These are phyloP conservation scores for Trichosurus vulpecula DNA, from an alignment of 2,797 vertebrate genomes.

Conservation along the genomic window DNA sequence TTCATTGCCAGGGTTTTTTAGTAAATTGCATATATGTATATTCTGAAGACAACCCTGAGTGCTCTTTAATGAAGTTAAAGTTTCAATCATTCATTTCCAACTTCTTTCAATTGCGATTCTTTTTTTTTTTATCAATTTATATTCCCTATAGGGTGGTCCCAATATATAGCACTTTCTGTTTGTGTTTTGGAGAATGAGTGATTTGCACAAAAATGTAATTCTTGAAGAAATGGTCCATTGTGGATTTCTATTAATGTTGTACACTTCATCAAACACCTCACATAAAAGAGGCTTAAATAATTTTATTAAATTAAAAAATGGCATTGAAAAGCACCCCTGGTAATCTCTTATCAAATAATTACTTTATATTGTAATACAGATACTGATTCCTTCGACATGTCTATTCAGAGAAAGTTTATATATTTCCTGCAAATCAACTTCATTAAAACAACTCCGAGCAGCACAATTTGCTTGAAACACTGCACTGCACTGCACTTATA, in stretches of 20 bases:
- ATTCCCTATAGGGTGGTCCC: background rate
- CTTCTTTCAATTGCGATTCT: constrained; percentile 5
- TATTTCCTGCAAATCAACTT: constrained; percentile 75
- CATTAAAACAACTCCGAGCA: constrained; percentile 70
- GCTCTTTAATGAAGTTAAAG: constrained; percentile 44
- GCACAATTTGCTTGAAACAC: constrained; percentile 65
- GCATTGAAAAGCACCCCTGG: constrained; percentile 76
- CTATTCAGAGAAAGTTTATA: constrained; percentile 55
- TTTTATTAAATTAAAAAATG: constrained; percentile 82
- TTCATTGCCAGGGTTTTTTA: constrained; percentile 42
- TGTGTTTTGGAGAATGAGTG: constrained; percentile 49
- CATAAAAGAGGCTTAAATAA: constrained; percentile 77
- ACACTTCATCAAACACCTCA: constrained; percentile 78
- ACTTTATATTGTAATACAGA: constrained; percentile 71
- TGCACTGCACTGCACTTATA: constrained; percentile 53
- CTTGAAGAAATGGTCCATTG: constrained; percentile 70
- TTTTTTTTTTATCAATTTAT: background rate
- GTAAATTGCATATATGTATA: constrained; percentile 26
- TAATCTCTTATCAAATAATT: constrained; percentile 76
- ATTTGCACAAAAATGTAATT: constrained; percentile 47
- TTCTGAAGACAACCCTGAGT: constrained; percentile 21
- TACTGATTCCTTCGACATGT: constrained; percentile 68
- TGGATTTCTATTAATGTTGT: constrained; percentile 73
- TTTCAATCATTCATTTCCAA: constrained; percentile 44
- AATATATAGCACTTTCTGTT: constrained; percentile 9